phyloP scores from a whole-genome alignment of 1,140 invertebrate species.

The Dendroctonus valens region DNA sequence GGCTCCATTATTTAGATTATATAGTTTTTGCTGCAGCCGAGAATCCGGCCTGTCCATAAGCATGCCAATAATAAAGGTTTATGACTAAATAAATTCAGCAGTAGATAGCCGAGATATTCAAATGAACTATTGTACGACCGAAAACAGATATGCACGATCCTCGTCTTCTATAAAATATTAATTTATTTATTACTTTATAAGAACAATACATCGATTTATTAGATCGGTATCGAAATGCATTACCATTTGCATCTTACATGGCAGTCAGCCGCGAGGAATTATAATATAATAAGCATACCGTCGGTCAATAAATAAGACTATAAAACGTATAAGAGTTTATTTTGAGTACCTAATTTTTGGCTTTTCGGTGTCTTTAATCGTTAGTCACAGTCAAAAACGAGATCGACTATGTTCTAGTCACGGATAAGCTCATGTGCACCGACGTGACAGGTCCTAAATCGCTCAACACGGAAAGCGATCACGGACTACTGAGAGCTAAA shows the following conservation, averaged over 20 bases:
- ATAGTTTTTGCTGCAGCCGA: too few species aligned
- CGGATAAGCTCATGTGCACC: too few species aligned
- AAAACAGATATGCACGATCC: constrained; percentile 43
- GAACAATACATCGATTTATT: constrained; percentile 48
- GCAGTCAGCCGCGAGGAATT: constrained; percentile 1
- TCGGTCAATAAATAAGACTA: too few species aligned
- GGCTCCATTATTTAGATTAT: neutral
- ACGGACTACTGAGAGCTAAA: too few species aligned
- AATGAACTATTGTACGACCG: constrained; percentile 44
- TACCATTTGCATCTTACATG: constrained; percentile 45
- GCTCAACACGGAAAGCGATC: too few species aligned
- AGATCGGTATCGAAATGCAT: constrained; percentile 44
- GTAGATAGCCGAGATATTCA: constrained; percentile 42
- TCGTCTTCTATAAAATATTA: constrained; percentile 42
- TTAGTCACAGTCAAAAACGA: too few species aligned
- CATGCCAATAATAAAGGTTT: constrained; percentile 36
- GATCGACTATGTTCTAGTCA: too few species aligned
- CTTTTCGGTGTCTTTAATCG: too few species aligned
- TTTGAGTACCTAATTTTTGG: too few species aligned
- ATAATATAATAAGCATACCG: neutral
- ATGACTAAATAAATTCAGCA: constrained; percentile 40
- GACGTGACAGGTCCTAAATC: too few species aligned
- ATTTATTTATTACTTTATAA: constrained; percentile 47
- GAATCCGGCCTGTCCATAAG: constrained; percentile 8
- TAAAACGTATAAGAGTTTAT: too few species aligned